Percentiles rank a stretch among this genome's conserved stretches.
Conservation (phyloP, 2,797 vertebrate genomes). For the Onychomys torridus region DNA sequence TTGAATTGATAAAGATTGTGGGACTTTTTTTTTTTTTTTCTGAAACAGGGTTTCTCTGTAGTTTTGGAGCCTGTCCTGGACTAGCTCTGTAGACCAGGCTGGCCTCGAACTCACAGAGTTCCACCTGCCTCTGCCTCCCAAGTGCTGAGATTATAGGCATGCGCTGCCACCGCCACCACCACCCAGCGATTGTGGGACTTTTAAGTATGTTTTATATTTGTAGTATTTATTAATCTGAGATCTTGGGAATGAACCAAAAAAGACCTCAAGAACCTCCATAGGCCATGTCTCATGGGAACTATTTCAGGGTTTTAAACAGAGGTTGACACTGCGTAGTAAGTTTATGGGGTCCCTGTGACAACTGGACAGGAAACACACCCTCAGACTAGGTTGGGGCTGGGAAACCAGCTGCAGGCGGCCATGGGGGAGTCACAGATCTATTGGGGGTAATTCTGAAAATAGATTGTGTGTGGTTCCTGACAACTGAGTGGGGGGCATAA, state of each 20-base stretch:
- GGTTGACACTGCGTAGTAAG: fast-evolving
- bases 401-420: not conserved
- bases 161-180: too few species aligned
- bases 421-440: not conserved
- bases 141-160: too few species aligned
- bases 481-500: fast-evolving
- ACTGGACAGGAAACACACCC: not conserved
- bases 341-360: not conserved
- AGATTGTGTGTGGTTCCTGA: not conserved
- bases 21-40: too few species aligned
- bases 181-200: not conserved
- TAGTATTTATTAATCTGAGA: not conserved
- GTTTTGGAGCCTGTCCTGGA: too few species aligned
- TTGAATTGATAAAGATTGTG: not conserved
- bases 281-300: fast-evolving
- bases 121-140: too few species aligned
- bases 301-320: not conserved
- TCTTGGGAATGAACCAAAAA: not conserved
- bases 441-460: not conserved
- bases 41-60: too few species aligned
- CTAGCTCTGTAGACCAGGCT: too few species aligned
- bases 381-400: fast-evolving
- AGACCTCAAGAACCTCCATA: not conserved
- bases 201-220: not conserved
- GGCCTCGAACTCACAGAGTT: too few species aligned